Evolutionary conservation across 2,797 vertebrate genomes (phyloP), one percentile per base, ranked within the genome.

Genomic region (Myripristis murdjan): DNA sequence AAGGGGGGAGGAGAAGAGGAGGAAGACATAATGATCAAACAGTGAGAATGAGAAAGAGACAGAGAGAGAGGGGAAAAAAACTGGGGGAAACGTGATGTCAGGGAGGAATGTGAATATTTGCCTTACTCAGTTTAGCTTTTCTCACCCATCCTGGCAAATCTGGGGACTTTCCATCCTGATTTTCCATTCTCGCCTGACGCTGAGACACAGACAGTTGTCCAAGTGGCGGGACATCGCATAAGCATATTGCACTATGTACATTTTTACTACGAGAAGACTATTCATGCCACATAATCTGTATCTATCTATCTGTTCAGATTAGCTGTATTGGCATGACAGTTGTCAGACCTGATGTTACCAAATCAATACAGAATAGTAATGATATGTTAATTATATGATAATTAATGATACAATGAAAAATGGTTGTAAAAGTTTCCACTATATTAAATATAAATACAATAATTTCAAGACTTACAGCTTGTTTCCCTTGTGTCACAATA

Each of bases 71-170:
- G 22, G 43, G 64, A 63, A 39, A 58, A 41, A 39, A 53, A 49
- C 37, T 51, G 39, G 3, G 59, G 22, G 28, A 53, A 58, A 20
- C 35, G 63, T 35, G 16, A 52, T 26, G 39, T 73, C 70, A 43
- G 14, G n/a, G 37, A 72, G 48, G 66, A 77, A 77, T 79, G 23
- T 51, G 52, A 67, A 74, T 31, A 44, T 75, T 81, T 75, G 61
- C 7, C 23, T 15, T 37, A 20, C 62, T 26, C 35, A 20, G 24
- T 66, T 54, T 60, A 20, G 53, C 37, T 12, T 58, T 43, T 43
- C 59, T 53, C 23, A 35, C 10, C 20, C 33, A 54, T 56, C 31
- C 23, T 37, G n/a, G 60, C 39, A 54, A 46, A 57, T 20, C 0
- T 2, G 16, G 4, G 28, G 23, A 16, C 31, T 54, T 55, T 58